Evolutionary conservation across 2,113 vertebrate genomes (phyloP), one percentile per base, ranked within the genome.

Genomic region (Paracanthobrama guichenoti): DNA sequence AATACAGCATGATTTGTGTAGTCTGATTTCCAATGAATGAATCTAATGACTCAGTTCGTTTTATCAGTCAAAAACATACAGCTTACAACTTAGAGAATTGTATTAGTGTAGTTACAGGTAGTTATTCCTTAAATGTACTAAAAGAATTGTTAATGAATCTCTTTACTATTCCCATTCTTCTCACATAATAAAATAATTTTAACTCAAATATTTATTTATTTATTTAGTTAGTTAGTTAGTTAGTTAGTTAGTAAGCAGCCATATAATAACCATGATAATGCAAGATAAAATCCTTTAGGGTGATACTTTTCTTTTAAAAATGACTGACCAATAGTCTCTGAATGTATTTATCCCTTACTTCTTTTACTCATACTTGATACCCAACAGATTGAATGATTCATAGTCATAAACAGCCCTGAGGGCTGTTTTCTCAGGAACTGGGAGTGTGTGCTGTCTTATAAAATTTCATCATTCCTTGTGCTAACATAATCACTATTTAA

Each of bases 321-420:
- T 39, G 66, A 1, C 18, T 67, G 66, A 39, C 18, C 31, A 39
- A 4, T 28, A 67, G 2, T 39, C 64, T 8, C 31, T 39, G 66
- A 9, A 18, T 22, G 31, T 69, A 11, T 69, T 69, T 42, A 26
- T 62, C 24, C 12, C 12, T 62, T 62, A 62, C 12, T 62, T 28
- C 11, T 28, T 62, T 42, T 42, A n/a, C 20, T 42, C 66, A 2
- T 42, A 22, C 18, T 39, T 74, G 9, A 74, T 24, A 74, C 6
- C 44, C 24, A 75, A 24, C 69, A 46, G 42, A 24, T 72, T 12
- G 1, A 24, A 46, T 44, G 14, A 64, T 10, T 46, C 77, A 46
- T 79, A 18, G 12, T 64, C 22, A 79, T 79, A 46, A 79, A 64
- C 77, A 79, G 22, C 14, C 57, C 14, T 62, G 62, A 9, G n/a